These are phyloP conservation scores for Idaea aversata DNA, from an alignment of 2,888 invertebrate genomes.

Conservation along the genomic window DNA sequence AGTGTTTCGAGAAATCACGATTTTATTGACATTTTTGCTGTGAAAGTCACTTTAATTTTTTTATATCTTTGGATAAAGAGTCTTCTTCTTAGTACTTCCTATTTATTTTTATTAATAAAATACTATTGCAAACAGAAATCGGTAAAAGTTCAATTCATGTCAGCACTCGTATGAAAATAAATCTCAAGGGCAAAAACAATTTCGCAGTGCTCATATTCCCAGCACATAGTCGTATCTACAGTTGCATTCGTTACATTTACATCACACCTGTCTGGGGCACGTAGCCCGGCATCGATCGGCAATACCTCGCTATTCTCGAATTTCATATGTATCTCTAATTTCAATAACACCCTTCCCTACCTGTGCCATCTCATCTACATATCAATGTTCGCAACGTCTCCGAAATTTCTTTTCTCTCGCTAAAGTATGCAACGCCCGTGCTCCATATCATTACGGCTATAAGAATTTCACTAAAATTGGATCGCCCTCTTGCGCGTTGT, in stretches of 20 bases:
- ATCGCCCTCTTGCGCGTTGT: constrained; percentile 71
- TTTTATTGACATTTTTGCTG: not conserved
- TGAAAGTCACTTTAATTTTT: not conserved
- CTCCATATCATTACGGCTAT: constrained; percentile 74
- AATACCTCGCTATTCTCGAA: constrained; percentile 60
- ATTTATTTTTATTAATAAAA: not conserved
- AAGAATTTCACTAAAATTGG: constrained; percentile 74
- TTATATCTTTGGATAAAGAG: not conserved
- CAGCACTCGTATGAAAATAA: not conserved
- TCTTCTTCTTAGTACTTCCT: not conserved
- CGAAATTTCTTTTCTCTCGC: constrained; percentile 73
- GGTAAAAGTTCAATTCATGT: not conserved
- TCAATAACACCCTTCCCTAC: constrained; percentile 75
- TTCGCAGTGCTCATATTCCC: not conserved
- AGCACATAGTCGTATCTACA: constrained; percentile 26
- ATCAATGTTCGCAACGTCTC: constrained; percentile 73
- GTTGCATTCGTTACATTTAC: constrained; percentile 29
- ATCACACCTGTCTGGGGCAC: constrained; percentile 42
- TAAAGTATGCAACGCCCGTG: constrained; percentile 77
- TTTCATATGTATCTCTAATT: constrained; percentile 76
- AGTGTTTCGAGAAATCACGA: constrained; percentile 6
- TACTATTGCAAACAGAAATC: not conserved
- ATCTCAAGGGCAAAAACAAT: not conserved
- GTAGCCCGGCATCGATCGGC: constrained; percentile 45
- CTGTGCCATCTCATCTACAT: constrained; percentile 77